Conservation (phyloP, 2,888 invertebrate genomes). For the Andricus curvator region DNA sequence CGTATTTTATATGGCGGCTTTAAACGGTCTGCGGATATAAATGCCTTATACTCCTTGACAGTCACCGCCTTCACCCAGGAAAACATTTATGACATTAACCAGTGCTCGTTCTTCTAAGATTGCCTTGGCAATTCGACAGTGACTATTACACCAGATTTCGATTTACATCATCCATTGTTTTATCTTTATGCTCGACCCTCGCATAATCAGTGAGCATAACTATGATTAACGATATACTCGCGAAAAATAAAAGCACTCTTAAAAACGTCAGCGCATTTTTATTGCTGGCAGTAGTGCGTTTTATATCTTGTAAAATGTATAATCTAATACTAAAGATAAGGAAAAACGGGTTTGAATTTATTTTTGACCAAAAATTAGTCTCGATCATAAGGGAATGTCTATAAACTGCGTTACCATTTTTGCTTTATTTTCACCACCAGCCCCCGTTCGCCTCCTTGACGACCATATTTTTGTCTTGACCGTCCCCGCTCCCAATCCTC, state of each 20-base stretch:
- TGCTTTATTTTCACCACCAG: too few relatives aligned
- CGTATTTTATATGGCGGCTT: slow-evolving; percentile 64
- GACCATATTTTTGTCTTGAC: too few relatives aligned
- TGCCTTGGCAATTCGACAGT: neutral
- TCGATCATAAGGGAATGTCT: too few relatives aligned
- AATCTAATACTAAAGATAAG: neutral
- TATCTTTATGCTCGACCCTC: slow-evolving; percentile 7
- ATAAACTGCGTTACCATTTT: too few relatives aligned
- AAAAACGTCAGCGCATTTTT: neutral
- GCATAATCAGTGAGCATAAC: slow-evolving; percentile 1
- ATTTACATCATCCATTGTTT: slow-evolving; percentile 12
- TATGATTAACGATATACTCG: neutral
- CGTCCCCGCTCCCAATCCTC: too few relatives aligned
- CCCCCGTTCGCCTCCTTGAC: too few relatives aligned
- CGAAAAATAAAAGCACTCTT: neutral
- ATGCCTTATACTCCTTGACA: slow-evolving; percentile 43
- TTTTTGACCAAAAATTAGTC: neutral
- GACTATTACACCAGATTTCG: neutral
- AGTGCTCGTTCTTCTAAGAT: neutral
- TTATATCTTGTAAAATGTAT: neutral
- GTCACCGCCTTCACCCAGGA: neutral
- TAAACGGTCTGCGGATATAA: slow-evolving; percentile 62
- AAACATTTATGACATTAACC: neutral
- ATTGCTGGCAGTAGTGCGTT: neutral
- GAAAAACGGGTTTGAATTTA: neutral